Percentiles rank a stretch among this genome's conserved stretches.
phyloP scores from a whole-genome alignment of 2,113 vertebrate genomes.

The Tauraco erythrolophus region DNA sequence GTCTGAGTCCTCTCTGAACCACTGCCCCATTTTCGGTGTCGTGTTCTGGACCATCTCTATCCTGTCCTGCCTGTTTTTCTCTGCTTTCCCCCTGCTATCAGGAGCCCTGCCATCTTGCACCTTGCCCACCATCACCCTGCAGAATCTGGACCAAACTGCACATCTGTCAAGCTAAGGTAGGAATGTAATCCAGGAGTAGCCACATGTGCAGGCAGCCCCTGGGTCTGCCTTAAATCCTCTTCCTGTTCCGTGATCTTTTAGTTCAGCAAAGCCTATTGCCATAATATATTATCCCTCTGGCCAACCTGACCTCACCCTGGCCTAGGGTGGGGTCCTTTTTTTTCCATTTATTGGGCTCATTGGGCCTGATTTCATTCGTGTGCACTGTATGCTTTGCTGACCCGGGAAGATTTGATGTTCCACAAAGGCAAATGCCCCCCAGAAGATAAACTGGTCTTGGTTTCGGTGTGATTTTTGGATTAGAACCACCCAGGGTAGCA shows the following conservation, averaged over 20 bases:
- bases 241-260: background rate
- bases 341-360: constrained; percentile 51
- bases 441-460: constrained; percentile 45
- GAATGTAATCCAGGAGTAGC: background rate
- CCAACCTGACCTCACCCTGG: constrained; percentile 28
- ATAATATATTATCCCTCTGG: background rate
- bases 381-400: constrained; percentile 52
- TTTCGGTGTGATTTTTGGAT: constrained; percentile 39
- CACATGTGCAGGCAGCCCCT: background rate
- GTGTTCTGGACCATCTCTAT: background rate
- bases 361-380: constrained; percentile 37
- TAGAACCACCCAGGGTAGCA: constrained; percentile 8
- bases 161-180: background rate
- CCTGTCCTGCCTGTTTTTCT: background rate
- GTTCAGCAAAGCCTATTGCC: background rate
- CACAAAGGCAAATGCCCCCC: background rate
- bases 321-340: background rate
- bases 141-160: background rate
- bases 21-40: background rate
- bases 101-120: background rate
- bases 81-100: background rate
- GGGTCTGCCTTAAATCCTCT: background rate
- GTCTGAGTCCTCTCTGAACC: background rate
- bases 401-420: constrained; percentile 5
- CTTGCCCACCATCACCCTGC: background rate